These are phyloP conservation scores for Acrobasis suavella DNA, from an alignment of 2,888 invertebrate species.

Conservation along the genomic window DNA sequence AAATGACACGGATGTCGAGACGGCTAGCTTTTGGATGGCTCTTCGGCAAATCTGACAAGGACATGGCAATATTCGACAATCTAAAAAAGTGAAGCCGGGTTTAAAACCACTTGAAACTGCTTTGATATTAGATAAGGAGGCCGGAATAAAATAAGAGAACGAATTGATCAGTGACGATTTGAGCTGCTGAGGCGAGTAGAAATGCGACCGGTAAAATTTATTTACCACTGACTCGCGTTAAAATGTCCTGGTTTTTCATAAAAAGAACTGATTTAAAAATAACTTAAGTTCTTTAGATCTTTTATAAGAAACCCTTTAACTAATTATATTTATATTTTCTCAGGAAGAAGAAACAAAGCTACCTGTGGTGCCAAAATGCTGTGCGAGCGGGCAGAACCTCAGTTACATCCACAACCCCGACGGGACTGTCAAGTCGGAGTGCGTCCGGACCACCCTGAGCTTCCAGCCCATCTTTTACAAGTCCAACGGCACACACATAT, in stretches of 20 bases:
- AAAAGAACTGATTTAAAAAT: too few species aligned
- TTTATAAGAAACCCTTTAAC: too few species aligned
- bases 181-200: neutral
- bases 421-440: slow-evolving; percentile 56
- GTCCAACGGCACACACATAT: slow-evolving; percentile 75
- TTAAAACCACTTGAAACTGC: neutral
- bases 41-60: slow-evolving; percentile 37
- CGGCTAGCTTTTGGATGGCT: slow-evolving; percentile 36
- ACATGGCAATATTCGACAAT: slow-evolving; percentile 21
- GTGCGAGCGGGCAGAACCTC: slow-evolving; percentile 75
- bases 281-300: too few species aligned
- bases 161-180: neutral
- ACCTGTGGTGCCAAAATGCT: slow-evolving; percentile 78
- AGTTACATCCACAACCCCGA: slow-evolving; percentile 50
- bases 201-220: too few species aligned
- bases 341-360: slow-evolving; percentile 66
- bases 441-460: slow-evolving; percentile 57
- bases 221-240: too few species aligned
- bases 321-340: slow-evolving; percentile 17
- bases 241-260: too few species aligned
- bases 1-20: slow-evolving; percentile 38
- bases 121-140: neutral
- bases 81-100: slow-evolving; percentile 2
- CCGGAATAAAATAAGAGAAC: neutral
- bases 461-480: slow-evolving; percentile 81